Base-by-base conservation (phyloP, 1,140 invertebrate genomes). In the Drosophila pruinosa region DNA sequence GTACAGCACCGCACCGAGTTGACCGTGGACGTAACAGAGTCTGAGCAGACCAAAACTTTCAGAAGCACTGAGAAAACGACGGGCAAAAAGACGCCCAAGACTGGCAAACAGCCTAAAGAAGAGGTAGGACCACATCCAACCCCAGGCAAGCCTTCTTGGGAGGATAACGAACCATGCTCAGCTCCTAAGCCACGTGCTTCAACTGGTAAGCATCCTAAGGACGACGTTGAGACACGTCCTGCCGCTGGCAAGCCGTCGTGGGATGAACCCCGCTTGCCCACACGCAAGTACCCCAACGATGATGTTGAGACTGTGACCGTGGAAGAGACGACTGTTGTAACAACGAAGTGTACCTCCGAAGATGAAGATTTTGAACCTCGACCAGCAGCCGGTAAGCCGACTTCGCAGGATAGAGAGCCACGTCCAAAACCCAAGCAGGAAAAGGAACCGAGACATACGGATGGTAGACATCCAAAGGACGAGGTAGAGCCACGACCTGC, bases 11-110 rank as follows among this genome's bases (percentile, higher is more conserved):
- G 22, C 24, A 75, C 12, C 38, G 75, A 83, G 41, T 14, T 78
- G 1, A 22, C 61, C 0, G 47, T 80, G 4, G 63, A 86, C 43
- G 45, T 73, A 0, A 68, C 62, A 4, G 79, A 79, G 22, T 36
- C 63, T 1, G 80, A 75, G 24, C 54, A 64, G 12, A 43, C 38
- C 0, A 48, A 68, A 22, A 45, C 48, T 4, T n/a, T 58, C 0
- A 8, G 21, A 1, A 68, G 6, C 10, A 34, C 45, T 4, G 38
- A 54, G 10, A 56, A 52, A 36, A 31, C 19, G 0, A 10, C 14
- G 0, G 39, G 8, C 8, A 10, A 72, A 19, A 24, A 41, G 31
- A 31, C 24, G 6, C 52, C 41, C 2, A 36, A 26, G 28, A n/a
- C 43, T 15, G 39, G 15, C 15, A 58, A 45, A 21, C 38, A 39